phyloP scores from a whole-genome alignment of 2,113 vertebrate genomes.

The Bambusicola thoracicus region DNA sequence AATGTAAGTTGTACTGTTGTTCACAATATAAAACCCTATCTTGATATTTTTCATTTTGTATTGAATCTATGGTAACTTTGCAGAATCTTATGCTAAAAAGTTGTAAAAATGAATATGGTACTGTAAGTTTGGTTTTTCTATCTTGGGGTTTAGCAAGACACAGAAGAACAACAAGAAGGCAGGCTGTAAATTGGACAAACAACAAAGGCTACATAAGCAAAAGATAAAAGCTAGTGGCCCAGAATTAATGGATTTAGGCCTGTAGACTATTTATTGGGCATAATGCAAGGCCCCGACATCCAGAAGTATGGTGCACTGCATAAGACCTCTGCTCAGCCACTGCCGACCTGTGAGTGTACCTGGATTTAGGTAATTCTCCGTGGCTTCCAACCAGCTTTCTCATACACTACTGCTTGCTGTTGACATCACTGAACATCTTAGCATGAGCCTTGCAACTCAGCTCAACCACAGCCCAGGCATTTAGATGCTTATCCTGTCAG shows the following conservation, averaged over 20 bases:
- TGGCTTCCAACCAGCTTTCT: not conserved
- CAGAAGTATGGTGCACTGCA: not conserved
- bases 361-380: not conserved
- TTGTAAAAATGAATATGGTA: not conserved
- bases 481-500: not conserved
- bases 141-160: not conserved
- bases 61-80: not conserved
- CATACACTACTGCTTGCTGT: not conserved
- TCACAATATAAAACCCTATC: not conserved
- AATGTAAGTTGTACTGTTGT: slow-evolving; percentile 70
- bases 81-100: not conserved
- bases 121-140: not conserved
- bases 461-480: not conserved
- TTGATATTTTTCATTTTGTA: slow-evolving; percentile 16
- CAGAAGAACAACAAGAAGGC: not conserved
- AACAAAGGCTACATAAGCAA: slow-evolving; percentile 10
- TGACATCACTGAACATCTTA: not conserved
- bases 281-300: not conserved
- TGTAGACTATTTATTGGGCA: not conserved
- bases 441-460: not conserved
- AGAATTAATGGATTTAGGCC: not conserved
- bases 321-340: not conserved
- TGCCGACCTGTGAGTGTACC: not conserved
- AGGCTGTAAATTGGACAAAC: not conserved
- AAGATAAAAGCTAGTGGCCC: not conserved